Evolutionary conservation across 2,797 vertebrate genomes (phyloP), one percentile per base, ranked within the genome.

Genomic region (Spea hammondii): DNA sequence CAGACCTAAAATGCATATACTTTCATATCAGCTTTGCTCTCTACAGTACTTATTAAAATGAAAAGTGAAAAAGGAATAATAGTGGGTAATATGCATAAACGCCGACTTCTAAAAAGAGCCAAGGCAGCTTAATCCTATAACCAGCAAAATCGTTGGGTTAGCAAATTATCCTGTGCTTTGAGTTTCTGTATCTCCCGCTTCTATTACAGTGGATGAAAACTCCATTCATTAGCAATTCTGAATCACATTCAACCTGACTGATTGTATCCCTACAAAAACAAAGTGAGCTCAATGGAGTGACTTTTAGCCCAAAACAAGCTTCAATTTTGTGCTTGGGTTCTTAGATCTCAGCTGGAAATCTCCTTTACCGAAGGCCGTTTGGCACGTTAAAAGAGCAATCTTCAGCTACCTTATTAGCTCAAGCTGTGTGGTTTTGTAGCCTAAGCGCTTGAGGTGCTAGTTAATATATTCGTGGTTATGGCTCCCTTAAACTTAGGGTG

Each of bases 361-460:
- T 77, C 10, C 32, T 45, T 44, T 72, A 5, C 49, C 77, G 49
- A 49, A 77, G 70, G 65, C 44, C 62, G 44, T 54, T 69, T 69
- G 64, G 79, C 62, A 68, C 17, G 13, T 17, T 60, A 5, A 45
- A 17, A 66, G 65, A 57, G 46, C 54, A 13, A 65, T 17, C n/a
- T 69, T 77, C 46, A 14, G 64, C 32, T 49, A 13, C 50, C 14
- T 77, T 72, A 69, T 68, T 54, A 74, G 54, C 10, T 82, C 65
- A 74, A 66, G 13, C 65, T 77, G 75, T 82, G 79, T 74, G 74
- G 79, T 77, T 82, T 82, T 77, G 70, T 65, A 57, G 74, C 65
- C 49, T 73, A 64, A 5, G 65, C 62, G 49, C 48, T 45, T 17
- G 66, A 74, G 74, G 79, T 77, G 75, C 50, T 77, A 77, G 77